These are phyloP conservation scores for Andrena praecox DNA, from an alignment of 2,888 invertebrate genomes.

Conservation along the genomic window DNA sequence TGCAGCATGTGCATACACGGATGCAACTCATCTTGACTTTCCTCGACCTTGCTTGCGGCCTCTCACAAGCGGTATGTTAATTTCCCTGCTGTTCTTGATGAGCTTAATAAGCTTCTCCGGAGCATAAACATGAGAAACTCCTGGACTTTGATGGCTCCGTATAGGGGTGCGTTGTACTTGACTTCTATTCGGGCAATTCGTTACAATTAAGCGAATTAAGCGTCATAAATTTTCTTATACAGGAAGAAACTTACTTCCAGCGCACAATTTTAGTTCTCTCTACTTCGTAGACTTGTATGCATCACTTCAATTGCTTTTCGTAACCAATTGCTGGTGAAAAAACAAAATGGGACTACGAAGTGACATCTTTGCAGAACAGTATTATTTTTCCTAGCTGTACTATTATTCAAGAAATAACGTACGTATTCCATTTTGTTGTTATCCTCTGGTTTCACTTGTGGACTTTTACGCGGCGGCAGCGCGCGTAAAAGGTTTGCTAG, in stretches of 20 bases:
- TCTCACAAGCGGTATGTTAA: conserved; percentile 18
- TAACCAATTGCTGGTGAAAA: no score
- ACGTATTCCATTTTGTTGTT: background rate
- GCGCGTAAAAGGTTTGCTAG: background rate
- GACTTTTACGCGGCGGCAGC: background rate
- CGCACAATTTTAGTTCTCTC: no score
- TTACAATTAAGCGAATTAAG: no score
- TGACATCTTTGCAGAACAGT: background rate
- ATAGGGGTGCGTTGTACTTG: background rate
- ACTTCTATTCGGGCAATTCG: background rate
- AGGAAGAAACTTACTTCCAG: no score
- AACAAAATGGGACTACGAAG: no score
- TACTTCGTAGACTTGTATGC: no score
- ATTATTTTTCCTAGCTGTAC: background rate
- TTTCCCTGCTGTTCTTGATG: background rate
- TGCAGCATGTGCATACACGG: conserved; percentile 6
- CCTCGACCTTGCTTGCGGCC: conserved; percentile 8
- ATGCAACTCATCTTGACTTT: conserved; percentile 20
- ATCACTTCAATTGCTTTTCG: no score
- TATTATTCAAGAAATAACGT: background rate
- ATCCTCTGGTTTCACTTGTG: background rate
- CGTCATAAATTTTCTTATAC: background rate
- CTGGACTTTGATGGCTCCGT: background rate
- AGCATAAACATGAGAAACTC: background rate
- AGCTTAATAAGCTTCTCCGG: background rate